Percentiles rank a stretch among this genome's conserved stretches.
These are phyloP conservation scores for Phyllotreta cruciferae DNA, from an alignment of 2,888 invertebrate genomes.

Conservation along the genomic window DNA sequence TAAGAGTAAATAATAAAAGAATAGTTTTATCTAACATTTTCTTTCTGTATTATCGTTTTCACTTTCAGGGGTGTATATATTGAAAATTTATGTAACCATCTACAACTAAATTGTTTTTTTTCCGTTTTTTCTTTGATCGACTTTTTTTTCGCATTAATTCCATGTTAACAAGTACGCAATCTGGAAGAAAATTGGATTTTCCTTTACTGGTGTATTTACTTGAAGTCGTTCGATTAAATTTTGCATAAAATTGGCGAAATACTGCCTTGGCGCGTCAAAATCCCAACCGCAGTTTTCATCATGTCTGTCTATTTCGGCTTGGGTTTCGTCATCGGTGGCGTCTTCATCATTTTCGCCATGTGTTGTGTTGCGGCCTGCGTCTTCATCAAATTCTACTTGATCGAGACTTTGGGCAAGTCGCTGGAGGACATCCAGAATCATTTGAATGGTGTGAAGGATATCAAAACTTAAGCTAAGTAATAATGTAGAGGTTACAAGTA, in stretches of 20 bases:
- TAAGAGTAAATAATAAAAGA: too few species aligned
- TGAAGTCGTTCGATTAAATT: not conserved
- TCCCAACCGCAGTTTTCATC: conserved; percentile 62
- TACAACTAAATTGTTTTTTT: too few species aligned
- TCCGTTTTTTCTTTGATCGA: too few species aligned
- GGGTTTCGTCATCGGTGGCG: conserved; percentile 43
- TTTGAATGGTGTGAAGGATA: not conserved
- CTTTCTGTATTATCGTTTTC: too few species aligned
- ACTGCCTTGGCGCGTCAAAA: conserved; percentile 71
- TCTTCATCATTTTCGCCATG: conserved; percentile 44
- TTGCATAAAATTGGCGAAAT: conserved; percentile 65
- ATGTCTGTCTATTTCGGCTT: conserved; percentile 48
- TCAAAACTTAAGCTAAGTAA: too few species aligned
- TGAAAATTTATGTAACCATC: too few species aligned
- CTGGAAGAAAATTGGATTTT: conserved; percentile 2
- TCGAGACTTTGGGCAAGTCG: conserved; percentile 1
- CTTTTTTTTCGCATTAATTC: too few species aligned
- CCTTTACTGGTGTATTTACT: not conserved
- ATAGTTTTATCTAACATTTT: too few species aligned
- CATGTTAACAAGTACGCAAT: not conserved
- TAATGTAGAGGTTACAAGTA: too few species aligned
- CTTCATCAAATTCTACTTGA: conserved; percentile 3
- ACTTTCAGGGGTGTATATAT: too few species aligned
- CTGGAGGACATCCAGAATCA: conserved; percentile 7
- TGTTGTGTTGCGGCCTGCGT: conserved; percentile 30